A percentile compares a stretch with the other conserved stretches of the same genome.
Conservation (phyloP, 2,797 vertebrate species). For the Anolis apletophallus region DNA sequence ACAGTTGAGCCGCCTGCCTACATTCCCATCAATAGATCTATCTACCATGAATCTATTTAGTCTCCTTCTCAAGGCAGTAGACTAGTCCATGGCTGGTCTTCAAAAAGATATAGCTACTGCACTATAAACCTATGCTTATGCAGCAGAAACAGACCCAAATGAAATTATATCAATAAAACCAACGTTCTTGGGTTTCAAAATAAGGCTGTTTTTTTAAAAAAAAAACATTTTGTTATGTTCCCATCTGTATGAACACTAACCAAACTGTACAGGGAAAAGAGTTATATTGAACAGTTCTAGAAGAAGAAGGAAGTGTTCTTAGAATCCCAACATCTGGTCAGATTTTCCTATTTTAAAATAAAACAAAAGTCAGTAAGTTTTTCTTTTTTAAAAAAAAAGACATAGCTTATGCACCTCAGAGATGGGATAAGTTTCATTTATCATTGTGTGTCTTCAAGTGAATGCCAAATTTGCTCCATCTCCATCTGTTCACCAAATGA, state of each 20-base stretch:
- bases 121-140: not conserved
- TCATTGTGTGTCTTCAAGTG: conserved; percentile 47
- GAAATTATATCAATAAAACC: not conserved
- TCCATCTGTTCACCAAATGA: conserved; percentile 76
- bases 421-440: conserved; percentile 59
- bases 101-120: not conserved
- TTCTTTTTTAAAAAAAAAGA: not conserved
- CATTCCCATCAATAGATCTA: not conserved
- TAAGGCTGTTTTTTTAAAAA: not conserved
- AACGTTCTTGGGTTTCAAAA: not conserved
- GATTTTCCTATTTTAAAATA: conserved; percentile 46
- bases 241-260: conserved; percentile 36
- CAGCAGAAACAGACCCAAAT: not conserved
- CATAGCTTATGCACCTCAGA: conserved; percentile 32
- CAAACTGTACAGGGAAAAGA: conserved; percentile 29
- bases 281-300: conserved; percentile 30
- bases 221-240: not conserved
- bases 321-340: conserved; percentile 38
- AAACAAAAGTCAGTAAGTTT: conserved; percentile 34
- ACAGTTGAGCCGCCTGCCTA: no score
- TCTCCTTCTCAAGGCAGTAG: not conserved
- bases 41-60: not conserved
- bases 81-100: not conserved
- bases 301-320: conserved; percentile 8
- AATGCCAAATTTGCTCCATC: conserved; percentile 55